A percentile compares a stretch with the other conserved stretches of the same genome.
phyloP scores from a whole-genome alignment of 2,888 invertebrate genomes.

The Andrena camellia region DNA sequence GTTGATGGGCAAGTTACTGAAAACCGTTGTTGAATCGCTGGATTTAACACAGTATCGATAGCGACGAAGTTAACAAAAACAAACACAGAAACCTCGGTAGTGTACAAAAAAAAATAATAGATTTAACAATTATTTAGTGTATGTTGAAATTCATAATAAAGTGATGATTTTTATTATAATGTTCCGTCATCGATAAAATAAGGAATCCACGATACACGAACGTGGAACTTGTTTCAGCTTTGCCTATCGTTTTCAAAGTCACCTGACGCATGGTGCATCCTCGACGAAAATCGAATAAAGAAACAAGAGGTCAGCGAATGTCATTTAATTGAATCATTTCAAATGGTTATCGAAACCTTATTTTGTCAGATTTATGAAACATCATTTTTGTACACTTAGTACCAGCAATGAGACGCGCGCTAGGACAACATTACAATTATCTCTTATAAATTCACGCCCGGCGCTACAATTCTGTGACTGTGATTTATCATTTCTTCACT shows the following conservation, averaged over 20 bases:
- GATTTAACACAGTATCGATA: slow-evolving; percentile 81
- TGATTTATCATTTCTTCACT: slow-evolving; percentile 28
- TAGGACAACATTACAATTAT: slow-evolving; percentile 41
- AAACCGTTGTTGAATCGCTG: slow-evolving; percentile 81
- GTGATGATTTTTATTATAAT: slow-evolving; percentile 43
- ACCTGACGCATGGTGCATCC: slow-evolving; percentile 3
- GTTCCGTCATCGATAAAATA: neutral
- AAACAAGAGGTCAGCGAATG: slow-evolving; percentile 38
- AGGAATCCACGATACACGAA: slow-evolving; percentile 9
- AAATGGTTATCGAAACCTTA: slow-evolving; percentile 46
- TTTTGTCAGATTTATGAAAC: slow-evolving; percentile 37
- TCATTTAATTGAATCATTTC: slow-evolving; percentile 59
- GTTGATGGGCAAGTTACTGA: slow-evolving; percentile 81
- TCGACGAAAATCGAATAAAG: slow-evolving; percentile 31
- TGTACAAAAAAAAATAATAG: slow-evolving; percentile 26
- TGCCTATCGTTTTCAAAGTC: neutral
- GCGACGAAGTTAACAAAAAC: slow-evolving; percentile 5
- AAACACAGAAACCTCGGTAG: neutral
- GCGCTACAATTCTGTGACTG: slow-evolving; percentile 31
- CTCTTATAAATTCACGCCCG: slow-evolving; percentile 35
- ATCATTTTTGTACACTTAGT: slow-evolving; percentile 54
- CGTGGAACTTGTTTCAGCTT: neutral
- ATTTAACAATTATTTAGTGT: slow-evolving; percentile 17
- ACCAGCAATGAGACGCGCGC: slow-evolving; percentile 36
- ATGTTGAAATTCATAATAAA: slow-evolving; percentile 37